Conservation (phyloP, 2,113 vertebrate genomes). For the Sarotherodon lohbergeri region DNA sequence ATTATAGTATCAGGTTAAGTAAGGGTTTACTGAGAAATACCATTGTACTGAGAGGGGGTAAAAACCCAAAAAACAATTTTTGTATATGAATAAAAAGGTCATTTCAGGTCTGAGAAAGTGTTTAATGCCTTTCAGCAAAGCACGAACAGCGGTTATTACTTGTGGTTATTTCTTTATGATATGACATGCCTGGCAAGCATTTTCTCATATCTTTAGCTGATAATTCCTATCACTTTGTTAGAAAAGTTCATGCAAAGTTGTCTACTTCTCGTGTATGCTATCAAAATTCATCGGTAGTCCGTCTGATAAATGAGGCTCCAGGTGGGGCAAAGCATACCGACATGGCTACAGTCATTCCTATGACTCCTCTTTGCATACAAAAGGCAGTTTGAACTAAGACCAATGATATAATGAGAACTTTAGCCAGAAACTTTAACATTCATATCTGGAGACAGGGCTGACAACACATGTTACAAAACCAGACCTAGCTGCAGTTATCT, state of each 20-base stretch:
- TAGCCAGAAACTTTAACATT: rapidly evolving
- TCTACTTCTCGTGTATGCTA: background rate
- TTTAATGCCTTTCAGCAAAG: background rate
- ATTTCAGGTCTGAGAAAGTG: background rate
- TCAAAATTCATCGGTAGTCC: background rate
- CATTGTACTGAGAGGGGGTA: background rate
- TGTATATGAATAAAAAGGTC: background rate
- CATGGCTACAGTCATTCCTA: background rate
- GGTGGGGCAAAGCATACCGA: background rate
- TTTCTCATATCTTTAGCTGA: background rate
- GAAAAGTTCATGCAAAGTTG: background rate
- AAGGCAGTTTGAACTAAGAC: background rate
- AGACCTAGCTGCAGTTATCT: background rate
- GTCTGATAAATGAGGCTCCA: background rate
- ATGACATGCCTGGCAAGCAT: background rate
- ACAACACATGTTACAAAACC: background rate
- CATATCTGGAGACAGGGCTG: background rate
- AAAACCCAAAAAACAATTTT: background rate
- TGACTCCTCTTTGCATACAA: background rate
- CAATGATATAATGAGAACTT: background rate
- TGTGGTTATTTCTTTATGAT: background rate
- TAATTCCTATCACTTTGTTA: background rate
- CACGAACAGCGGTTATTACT: background rate
- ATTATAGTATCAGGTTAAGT: background rate
- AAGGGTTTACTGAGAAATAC: background rate